Percentiles rank a stretch among this genome's conserved stretches.
phyloP scores from a whole-genome alignment of 1,140 invertebrate species.

The Anoplolepis gracilipes region DNA sequence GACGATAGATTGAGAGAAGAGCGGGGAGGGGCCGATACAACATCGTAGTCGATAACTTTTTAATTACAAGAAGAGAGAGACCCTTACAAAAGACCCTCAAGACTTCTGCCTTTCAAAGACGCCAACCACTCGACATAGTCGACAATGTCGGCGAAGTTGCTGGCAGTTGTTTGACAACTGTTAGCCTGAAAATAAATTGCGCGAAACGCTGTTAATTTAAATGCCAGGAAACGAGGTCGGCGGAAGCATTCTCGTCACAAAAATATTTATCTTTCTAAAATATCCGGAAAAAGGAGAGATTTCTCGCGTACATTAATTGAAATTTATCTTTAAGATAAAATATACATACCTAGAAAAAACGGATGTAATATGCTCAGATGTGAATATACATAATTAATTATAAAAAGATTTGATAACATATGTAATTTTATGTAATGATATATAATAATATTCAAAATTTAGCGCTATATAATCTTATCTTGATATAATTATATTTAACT shows the following conservation, averaged over 20 bases:
- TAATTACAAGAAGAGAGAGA: conserved; percentile 65
- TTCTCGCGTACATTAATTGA: conserved; percentile 14
- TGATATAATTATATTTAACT: too few relatives aligned
- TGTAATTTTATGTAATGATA: too few relatives aligned
- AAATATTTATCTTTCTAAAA: conserved; percentile 4
- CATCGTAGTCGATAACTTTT: conserved; percentile 67
- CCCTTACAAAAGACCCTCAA: conserved; percentile 41
- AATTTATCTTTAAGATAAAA: conserved; percentile 29
- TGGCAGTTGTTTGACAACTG: conserved; percentile 54
- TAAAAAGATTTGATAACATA: too few relatives aligned
- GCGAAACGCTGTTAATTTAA: conserved; percentile 47
- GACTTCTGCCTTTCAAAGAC: conserved; percentile 45
- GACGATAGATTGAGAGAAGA: conserved; percentile 32
- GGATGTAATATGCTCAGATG: too few relatives aligned
- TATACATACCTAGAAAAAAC: background rate
- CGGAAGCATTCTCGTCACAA: conserved; percentile 5
- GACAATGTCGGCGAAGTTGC: conserved; percentile 48
- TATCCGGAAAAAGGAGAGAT: background rate
- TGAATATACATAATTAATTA: too few relatives aligned
- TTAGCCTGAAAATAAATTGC: conserved; percentile 53
- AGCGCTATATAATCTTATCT: too few relatives aligned
- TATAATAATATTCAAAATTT: too few relatives aligned
- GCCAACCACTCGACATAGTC: conserved; percentile 28
- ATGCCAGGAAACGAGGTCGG: conserved; percentile 26
- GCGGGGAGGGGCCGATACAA: conserved; percentile 23